phyloP scores from a whole-genome alignment of 2,888 invertebrate genomes.

The Scotopteryx bipunctaria region DNA sequence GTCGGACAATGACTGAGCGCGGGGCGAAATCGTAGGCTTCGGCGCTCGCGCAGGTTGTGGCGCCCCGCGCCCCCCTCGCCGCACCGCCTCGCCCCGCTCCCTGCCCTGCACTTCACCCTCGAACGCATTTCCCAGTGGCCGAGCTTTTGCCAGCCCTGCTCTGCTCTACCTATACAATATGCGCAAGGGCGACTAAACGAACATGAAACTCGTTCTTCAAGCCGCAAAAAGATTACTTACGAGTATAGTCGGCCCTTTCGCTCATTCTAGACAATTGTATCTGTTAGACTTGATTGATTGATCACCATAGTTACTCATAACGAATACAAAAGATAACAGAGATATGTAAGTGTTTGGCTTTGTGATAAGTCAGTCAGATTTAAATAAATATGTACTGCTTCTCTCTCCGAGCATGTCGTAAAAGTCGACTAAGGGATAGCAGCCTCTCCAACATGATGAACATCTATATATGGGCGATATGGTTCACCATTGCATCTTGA shows the following conservation, averaged over 20 bases:
- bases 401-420: too few relatives aligned
- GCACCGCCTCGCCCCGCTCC: slow-evolving; percentile 43
- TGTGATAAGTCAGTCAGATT: too few relatives aligned
- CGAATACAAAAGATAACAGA: too few relatives aligned
- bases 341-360: too few relatives aligned
- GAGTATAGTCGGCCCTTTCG: slow-evolving; percentile 3
- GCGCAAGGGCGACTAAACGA: slow-evolving; percentile 64
- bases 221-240: slow-evolving; percentile 42
- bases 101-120: slow-evolving; percentile 54
- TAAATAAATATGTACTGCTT: too few relatives aligned
- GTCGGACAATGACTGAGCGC: slow-evolving; percentile 79
- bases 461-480: too few relatives aligned
- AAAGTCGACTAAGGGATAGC: too few relatives aligned
- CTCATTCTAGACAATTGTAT: slow-evolving; percentile 1
- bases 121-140: slow-evolving; percentile 59
- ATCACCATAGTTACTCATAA: too few relatives aligned
- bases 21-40: slow-evolving; percentile 61
- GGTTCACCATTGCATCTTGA: too few relatives aligned
- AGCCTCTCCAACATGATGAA: too few relatives aligned
- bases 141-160: slow-evolving; percentile 70
- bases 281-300: neutral
- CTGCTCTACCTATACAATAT: slow-evolving; percentile 59
- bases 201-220: slow-evolving; percentile 60
- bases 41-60: slow-evolving; percentile 65
- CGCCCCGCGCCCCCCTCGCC: slow-evolving; percentile 41